Evolutionary conservation across 2,113 vertebrate species (phyloP), one percentile per base, ranked within the genome.

Genomic region (Otus sunia): DNA sequence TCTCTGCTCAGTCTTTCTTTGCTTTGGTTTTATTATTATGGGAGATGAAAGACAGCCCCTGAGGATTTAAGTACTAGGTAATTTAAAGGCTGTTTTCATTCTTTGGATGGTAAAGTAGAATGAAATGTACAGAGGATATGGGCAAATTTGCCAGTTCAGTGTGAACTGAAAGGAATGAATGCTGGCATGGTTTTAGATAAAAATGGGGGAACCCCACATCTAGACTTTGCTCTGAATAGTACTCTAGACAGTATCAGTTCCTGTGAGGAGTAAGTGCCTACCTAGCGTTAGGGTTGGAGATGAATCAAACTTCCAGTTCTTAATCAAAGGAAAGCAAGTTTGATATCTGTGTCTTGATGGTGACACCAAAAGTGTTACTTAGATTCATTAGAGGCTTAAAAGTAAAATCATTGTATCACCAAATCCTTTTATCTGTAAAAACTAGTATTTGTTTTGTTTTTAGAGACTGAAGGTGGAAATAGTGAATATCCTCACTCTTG

Each of bases 31-130:
- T 73, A 22, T 62, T 90, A 49, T 67, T 94, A 69, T 45, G 21
- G 27, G 55, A 72, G 67, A 75, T 88, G 75, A 88, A 93, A 93
- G 72, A 26, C 3, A 29, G 16, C 39, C 58, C 85, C 60, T 30
- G 37, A 88, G 75, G 64, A 74, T 86, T 92, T 90, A 59, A 87
- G 43, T 76, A 18, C 23, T 52, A 59, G 37, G 63, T 92, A 90
- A 69, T 85, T 94, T 76, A 91, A 75, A 86, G 39, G 17, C 41
- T 75, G 30, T 72, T 92, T 92, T 80, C 21, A 30, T 96, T 95
- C 19, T 80, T 47, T 30, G 29, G 53, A 4, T 56, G n/a, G 17
- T 45, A n/a, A 83, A 90, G 37, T 1, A 83, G 67, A 74, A 81
- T 16, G 8, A 92, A 92, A 43, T 43, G 25, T 45, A 32, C 29